Evolutionary conservation across 2,888 invertebrate species (phyloP), one percentile per base, ranked within the genome.

Genomic region (Polia nebulosa): DNA sequence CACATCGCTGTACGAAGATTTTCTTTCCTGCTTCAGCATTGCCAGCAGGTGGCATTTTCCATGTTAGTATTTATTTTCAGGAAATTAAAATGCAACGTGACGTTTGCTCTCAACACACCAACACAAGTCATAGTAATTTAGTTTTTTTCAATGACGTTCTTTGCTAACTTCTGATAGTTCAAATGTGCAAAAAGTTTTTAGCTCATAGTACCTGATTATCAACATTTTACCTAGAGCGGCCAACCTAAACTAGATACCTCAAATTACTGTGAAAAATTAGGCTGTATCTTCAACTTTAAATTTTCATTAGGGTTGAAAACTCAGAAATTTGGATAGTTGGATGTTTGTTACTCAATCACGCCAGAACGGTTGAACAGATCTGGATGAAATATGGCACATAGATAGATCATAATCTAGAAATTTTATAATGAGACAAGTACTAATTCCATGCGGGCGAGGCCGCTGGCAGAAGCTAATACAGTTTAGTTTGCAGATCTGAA

Each of bases 11-110:
- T 62, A 99, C 98, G 90, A 99, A 99, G 85, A 98, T 96, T 96
- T 99, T 99, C 96, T 99, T 99, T 90, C 99, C 99, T 93, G 99
- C 99, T 92, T 99, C 99, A 94, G 97, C 97, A 96, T 99, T 98
- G 88, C 99, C 99, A 89, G 97, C 97, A 84, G 98, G 98, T 81
- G 98, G 96, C 94, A 98, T 82, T 82, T 72, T 72, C 79, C 79
- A 78, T 82, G 55, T 47, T 80, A 59, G 34, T 78, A 62, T 76
- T 49, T 76, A 36, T 45, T 55, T 47, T 25, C 27, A 49, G 7
- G 11, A 36, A 76, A 67, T 57, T 39, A 36, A 17, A 75, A 80
- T 53, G 11, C 15, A 60, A 44, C 7, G 32, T 60, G 36, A 57
- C 47, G 47, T 49, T 47, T 44, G 20, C 52, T 39, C 13, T 27